Base-by-base conservation (phyloP, 2,888 invertebrate genomes). In the Rhamphomyia laevipes region DNA sequence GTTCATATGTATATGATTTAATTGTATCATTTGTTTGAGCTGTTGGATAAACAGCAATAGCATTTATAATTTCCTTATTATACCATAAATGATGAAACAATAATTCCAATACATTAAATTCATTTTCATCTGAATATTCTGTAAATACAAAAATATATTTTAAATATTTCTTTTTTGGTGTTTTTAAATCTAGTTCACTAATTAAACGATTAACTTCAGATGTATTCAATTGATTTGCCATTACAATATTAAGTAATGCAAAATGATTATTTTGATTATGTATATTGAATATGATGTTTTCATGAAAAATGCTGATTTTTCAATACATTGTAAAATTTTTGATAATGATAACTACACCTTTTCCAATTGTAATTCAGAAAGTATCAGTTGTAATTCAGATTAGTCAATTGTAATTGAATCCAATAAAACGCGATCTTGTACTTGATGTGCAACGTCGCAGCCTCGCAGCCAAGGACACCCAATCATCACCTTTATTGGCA, bases 1-100 rank as follows among this genome's bases (percentile, higher is more conserved):
- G 66, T 30, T 66, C 58, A 48, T 58, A 67, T 13, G 63, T 62
- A 16, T 6, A 15, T n/a, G 27, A 42, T 42, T 9, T 16, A 16
- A n/a, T 23, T 42, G 42, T 13, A 18, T 9, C 15, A 27, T 27
- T 18, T 41, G 4, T 13, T 18, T 16, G 10, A 17, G 40, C 50
- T 27, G 12, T 23, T 4, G 16, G 54, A 56, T 17, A 65, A 10
- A 56, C 49, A 4, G 57, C 61, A 17, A 66, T 43, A 0, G 54
- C 65, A 47, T 61, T 57, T 7, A 64, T 51, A 18, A 65, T 48
- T 4, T 59, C 51, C 40, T 60, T 62, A 3, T 21, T 13, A 15
- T 13, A 42, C 42, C 42, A 42, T 9, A 42, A 21, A 3, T n/a
- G 4, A 15, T 42, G 1, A 42, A 42, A 42, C n/a, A 42, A 42